Percentiles rank a stretch among this genome's conserved stretches.
These are phyloP conservation scores for Megamerina dolium DNA, from an alignment of 2,888 invertebrate species.

Conservation along the genomic window DNA sequence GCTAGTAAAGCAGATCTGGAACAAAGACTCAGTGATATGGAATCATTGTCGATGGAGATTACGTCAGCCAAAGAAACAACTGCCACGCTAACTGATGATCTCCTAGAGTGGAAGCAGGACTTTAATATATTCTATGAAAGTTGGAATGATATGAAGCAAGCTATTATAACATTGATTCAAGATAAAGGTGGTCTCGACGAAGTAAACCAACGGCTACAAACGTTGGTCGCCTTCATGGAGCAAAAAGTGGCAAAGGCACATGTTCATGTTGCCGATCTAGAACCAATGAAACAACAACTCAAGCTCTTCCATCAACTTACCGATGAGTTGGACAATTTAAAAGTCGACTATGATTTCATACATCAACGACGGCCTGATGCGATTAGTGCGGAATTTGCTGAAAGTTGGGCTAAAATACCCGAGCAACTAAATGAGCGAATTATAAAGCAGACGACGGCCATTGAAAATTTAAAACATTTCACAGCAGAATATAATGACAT, in stretches of 20 bases:
- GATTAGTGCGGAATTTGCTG: constrained; percentile 32
- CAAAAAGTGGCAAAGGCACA: constrained; percentile 30
- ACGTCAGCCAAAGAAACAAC: constrained; percentile 37
- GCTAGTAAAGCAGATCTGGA: constrained; percentile 43
- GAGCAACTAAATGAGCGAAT: constrained; percentile 42
- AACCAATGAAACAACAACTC: constrained; percentile 41
- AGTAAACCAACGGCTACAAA: constrained; percentile 27
- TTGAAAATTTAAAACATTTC: constrained; percentile 48
- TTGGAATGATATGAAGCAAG: constrained; percentile 48
- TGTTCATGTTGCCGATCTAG: constrained; percentile 36
- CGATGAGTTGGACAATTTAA: constrained; percentile 34
- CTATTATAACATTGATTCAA: constrained; percentile 40
- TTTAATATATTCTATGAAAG: constrained; percentile 47
- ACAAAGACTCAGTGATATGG: constrained; percentile 46
- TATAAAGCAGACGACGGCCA: constrained; percentile 47
- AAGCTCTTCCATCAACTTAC: constrained; percentile 37
- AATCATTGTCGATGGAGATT: constrained; percentile 46
- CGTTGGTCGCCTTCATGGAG: constrained; percentile 31
- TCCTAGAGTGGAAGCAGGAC: constrained; percentile 45
- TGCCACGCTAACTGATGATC: constrained; percentile 31
- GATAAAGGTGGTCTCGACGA: constrained; percentile 54
- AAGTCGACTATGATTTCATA: constrained; percentile 30
- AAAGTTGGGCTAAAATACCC: constrained; percentile 41
- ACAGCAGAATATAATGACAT: constrained; percentile 44
- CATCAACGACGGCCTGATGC: constrained; percentile 24